These are phyloP conservation scores for Polylopha cassiicola DNA, from an alignment of 2,888 invertebrate genomes.

Conservation along the genomic window DNA sequence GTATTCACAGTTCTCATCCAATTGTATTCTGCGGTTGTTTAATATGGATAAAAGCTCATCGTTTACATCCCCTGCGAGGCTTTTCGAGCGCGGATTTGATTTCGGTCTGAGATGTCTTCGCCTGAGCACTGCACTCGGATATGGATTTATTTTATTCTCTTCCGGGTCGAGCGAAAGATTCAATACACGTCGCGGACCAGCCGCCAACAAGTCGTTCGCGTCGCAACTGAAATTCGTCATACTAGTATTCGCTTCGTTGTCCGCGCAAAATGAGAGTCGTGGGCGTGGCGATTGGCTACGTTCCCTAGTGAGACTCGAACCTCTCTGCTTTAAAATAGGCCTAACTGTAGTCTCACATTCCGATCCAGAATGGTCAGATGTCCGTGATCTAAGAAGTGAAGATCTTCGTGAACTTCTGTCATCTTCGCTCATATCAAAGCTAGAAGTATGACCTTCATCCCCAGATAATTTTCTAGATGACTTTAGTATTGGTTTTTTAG, in stretches of 20 bases:
- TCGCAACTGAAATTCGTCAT: slow-evolving; percentile 67
- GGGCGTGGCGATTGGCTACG: slow-evolving; percentile 79
- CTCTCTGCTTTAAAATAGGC: slow-evolving; percentile 81
- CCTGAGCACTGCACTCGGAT: slow-evolving; percentile 66
- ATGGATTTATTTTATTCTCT: slow-evolving; percentile 39
- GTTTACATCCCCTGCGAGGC: slow-evolving; percentile 68
- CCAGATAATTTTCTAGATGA: slow-evolving; percentile 81
- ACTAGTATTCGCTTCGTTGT: slow-evolving; percentile 67
- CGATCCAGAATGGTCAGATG: slow-evolving; percentile 73
- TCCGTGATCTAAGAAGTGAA: slow-evolving; percentile 74
- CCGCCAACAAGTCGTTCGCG: slow-evolving; percentile 67
- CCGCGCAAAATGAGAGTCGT: slow-evolving; percentile 80
- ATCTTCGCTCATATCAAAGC: slow-evolving; percentile 75
- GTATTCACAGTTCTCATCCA: slow-evolving; percentile 66
- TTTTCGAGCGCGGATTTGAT: slow-evolving; percentile 64
- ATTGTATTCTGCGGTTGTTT: slow-evolving; percentile 64
- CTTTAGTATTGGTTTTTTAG: slow-evolving; percentile 87
- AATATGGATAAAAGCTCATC: slow-evolving; percentile 69
- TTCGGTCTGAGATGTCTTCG: slow-evolving; percentile 67
- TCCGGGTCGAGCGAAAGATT: slow-evolving; percentile 58
- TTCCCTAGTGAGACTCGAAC: slow-evolving; percentile 77
- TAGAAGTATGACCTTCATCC: slow-evolving; percentile 77
- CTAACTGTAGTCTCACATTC: slow-evolving; percentile 77
- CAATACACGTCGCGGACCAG: slow-evolving; percentile 65
- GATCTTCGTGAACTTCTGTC: slow-evolving; percentile 76